These are phyloP conservation scores for Lingula anatina DNA, from an alignment of 2,888 invertebrate genomes.

Conservation along the genomic window DNA sequence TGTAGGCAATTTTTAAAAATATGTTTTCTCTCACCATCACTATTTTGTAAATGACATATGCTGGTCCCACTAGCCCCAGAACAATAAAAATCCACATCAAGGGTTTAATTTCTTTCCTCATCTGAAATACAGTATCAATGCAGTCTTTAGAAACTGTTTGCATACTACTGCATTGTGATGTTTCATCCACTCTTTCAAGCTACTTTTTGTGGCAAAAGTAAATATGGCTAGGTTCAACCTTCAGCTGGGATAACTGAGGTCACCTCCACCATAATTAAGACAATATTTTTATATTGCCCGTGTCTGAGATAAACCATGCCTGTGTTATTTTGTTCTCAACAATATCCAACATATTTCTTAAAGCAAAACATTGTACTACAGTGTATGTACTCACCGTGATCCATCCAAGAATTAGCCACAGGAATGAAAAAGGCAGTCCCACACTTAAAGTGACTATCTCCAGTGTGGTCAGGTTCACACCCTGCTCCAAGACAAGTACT, in stretches of 20 bases:
- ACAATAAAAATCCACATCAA: conserved; percentile 25
- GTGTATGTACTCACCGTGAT: conserved; percentile 22
- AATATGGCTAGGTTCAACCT: background rate
- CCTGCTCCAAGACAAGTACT: conserved; percentile 31
- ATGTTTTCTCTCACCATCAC: conserved; percentile 18
- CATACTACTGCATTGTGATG: too few species aligned
- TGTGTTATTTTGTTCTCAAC: background rate
- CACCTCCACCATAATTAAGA: too few species aligned
- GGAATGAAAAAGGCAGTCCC: conserved; percentile 36
- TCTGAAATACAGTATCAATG: conserved; percentile 15
- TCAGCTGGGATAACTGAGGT: too few species aligned
- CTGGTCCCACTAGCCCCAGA: conserved; percentile 30
- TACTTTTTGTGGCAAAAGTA: background rate
- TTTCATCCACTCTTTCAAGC: too few species aligned
- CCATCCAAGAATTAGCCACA: conserved; percentile 35
- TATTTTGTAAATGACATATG: conserved; percentile 33
- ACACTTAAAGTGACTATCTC: conserved; percentile 29
- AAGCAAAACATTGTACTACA: background rate
- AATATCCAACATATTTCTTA: background rate
- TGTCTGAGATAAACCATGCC: too few species aligned
- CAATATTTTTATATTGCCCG: too few species aligned
- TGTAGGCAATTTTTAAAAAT: too few species aligned
- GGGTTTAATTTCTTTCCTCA: conserved; percentile 23
- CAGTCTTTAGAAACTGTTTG: background rate
- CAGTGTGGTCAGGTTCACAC: conserved; percentile 18